Evolutionary conservation across 2,113 vertebrate species (phyloP), one percentile per base, ranked within the genome.

Genomic region (Solea solea): DNA sequence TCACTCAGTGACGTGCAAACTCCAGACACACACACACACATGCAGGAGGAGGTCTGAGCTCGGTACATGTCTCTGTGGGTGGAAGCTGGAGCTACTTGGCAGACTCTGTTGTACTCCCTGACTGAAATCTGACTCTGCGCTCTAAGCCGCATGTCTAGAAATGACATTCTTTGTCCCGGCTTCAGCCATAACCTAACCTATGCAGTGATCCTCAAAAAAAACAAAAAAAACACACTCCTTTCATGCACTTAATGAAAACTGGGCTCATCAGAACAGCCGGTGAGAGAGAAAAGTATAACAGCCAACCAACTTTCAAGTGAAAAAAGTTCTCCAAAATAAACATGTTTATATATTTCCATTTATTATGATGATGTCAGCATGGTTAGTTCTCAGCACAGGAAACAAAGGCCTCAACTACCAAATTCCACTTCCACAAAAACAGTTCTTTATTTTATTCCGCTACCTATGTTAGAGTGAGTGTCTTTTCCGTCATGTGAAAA

Each of bases 91-190:
- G 42, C 49, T 69, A 27, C 63, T 71, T 62, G 66, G 60, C 25
- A 50, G 9, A 4, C 40, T 21, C 50, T 48, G 66, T 48, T 39
- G 3, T 46, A 72, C 55, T 44, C 14, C 45, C 55, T 63, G 51
- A 51, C 34, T 79, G 76, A 74, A 86, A 85, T 64, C 15, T n/a
- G 64, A 82, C 15, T 62, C 69, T 74, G 12, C 8, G 9, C 69
- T 59, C 72, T 69, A 34, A 52, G 57, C 72, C 70, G 58, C 63
- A 53, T n/a, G 66, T 45, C 21, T 62, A 78, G 46, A 44, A 71
- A 42, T 44, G 58, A 66, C 74, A 70, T 67, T 71, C 77, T 65
- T 81, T 46, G 71, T 61, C 59, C 42, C 13, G 70, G 48, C 54
- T 57, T 62, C 63, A 50, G 61, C 28, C 44, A 69, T 65, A 72